Base-by-base conservation (phyloP, 2,113 vertebrate species). In the Pipra filicauda region DNA sequence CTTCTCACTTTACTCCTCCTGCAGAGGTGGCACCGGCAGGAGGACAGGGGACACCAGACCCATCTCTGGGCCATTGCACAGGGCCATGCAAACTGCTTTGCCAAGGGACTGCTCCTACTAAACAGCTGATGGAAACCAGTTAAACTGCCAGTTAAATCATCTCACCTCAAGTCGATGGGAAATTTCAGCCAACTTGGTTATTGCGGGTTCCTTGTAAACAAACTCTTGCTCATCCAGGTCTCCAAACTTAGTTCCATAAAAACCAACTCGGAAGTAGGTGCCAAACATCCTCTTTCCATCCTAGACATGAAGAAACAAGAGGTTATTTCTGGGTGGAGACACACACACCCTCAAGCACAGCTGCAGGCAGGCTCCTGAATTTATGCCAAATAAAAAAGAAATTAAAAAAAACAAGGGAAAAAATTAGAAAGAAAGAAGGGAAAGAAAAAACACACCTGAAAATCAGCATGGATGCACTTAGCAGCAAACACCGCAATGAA, bases 201-300 rank as follows among this genome's bases (percentile, higher is more conserved):
- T 99, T 7, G 99, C 99, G 0, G 99, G 99, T 70, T 99, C 99
- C 97, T 99, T 99, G 98, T 99, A 99, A 67, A 99, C 99, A 98
- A 99, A 99, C 96, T 99, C 99, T 92, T 99, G 99, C 97, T 99
- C 99, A 92, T 99, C 99, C 95, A 99, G 96, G 97, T 99, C 99
- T 61, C 99, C 99, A 84, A 99, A 99, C 89, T 99, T 99, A 58
- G 99, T 99, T 84, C 99, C 99, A 76, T 99, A 99, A 98, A 99
- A 98, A 74, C 99, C 99, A 52, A 99, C 99, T 91, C 99, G 98
- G 97, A 99, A 99, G 98, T 99, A 99, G 51, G 99, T 99, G 87
- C 99, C 99, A 97, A 99, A 99, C 99, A 99, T 99, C 97, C 99
- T 98, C 99, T 99, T 99, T 97, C 99, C 99, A 90, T 98, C 98